Evolutionary conservation across 2,113 vertebrate genomes (phyloP).

Genomic region (Lophochroa leadbeateri): DNA sequence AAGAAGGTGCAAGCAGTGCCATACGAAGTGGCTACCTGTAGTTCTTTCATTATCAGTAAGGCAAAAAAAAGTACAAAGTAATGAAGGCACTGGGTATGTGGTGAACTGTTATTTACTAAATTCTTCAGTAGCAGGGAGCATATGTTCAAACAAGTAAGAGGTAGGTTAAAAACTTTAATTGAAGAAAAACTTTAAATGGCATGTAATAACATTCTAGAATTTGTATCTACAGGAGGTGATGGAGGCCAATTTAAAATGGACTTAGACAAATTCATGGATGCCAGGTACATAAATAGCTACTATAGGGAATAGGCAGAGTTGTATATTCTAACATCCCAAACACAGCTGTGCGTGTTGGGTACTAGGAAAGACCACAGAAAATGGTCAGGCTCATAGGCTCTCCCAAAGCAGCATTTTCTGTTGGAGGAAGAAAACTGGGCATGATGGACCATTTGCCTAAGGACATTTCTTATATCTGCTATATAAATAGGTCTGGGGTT

Average conservation of each 20-base stretch:
- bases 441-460: background rate
- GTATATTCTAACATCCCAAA: background rate
- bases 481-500: background rate
- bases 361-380: background rate
- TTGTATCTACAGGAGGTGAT: background rate
- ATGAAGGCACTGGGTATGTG: background rate
- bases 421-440: background rate
- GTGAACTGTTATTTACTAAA: background rate
- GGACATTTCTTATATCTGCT: background rate
- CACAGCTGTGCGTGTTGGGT: background rate
- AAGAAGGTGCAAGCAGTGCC: background rate
- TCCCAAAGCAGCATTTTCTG: background rate
- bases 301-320: background rate
- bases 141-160: background rate
- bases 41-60: background rate
- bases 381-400: background rate
- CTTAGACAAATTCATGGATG: background rate
- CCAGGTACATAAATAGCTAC: background rate
- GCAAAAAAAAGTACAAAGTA: background rate
- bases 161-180: background rate
- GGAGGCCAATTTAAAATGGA: background rate
- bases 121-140: background rate
- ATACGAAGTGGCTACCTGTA: background rate
- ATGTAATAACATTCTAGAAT: background rate
- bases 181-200: background rate